These are phyloP conservation scores for Norana najaformis DNA, from an alignment of 2,888 invertebrate species.

Conservation along the genomic window DNA sequence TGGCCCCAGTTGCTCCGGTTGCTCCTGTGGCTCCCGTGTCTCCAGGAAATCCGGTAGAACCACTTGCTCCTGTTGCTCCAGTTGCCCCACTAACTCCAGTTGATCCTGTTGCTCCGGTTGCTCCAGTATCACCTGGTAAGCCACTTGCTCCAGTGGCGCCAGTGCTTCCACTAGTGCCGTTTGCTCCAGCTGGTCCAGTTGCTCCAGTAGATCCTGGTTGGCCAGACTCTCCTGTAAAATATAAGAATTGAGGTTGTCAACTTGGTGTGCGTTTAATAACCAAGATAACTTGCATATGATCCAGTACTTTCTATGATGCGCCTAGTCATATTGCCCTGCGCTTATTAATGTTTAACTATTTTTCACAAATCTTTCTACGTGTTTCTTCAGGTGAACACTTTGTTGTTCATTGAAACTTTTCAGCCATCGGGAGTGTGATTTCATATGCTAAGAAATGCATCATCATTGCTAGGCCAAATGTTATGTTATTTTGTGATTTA, in stretches of 20 bases:
- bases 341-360: too few species aligned
- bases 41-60: background rate
- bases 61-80: background rate
- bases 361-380: too few species aligned
- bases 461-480: too few species aligned
- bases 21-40: background rate
- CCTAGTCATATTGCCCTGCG: too few species aligned
- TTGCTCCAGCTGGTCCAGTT: background rate
- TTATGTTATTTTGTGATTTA: too few species aligned
- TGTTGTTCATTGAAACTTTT: too few species aligned
- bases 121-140: background rate
- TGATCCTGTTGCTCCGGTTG: background rate
- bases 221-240: background rate
- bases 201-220: background rate
- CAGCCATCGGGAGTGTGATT: too few species aligned
- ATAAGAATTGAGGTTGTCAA: background rate
- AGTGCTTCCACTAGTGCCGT: background rate
- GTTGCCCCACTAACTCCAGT: background rate
- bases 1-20: background rate
- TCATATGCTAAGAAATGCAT: too few species aligned
- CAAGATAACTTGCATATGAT: too few species aligned
- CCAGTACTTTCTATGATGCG: too few species aligned
- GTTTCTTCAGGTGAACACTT: too few species aligned
- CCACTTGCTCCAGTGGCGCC: background rate
- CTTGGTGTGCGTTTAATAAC: too few species aligned